Evolutionary conservation across 2,888 invertebrate genomes (phyloP).

Genomic region (Xestoiulus laeticollis): DNA sequence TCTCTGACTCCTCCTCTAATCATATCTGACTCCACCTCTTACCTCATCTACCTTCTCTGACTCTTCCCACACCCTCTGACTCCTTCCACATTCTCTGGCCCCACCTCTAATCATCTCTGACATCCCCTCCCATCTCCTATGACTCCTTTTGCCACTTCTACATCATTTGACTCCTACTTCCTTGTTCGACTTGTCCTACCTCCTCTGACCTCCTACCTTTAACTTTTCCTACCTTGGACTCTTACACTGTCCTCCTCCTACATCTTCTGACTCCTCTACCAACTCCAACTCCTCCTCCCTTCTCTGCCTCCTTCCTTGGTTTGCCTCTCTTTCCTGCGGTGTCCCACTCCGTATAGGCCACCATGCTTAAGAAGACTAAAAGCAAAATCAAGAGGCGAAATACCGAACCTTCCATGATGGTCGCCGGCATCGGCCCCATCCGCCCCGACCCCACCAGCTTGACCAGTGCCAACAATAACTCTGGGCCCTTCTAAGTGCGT

Average conservation of each 20-base stretch:
- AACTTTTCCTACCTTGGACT: too few relatives aligned
- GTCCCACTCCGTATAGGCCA: conserved; percentile 65
- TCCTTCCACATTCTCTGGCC: neutral
- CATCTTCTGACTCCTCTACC: neutral
- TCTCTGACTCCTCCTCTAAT: neutral
- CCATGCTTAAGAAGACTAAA: conserved; percentile 70
- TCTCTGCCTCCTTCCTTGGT: neutral
- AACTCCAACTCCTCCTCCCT: neutral
- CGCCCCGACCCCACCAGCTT: conserved; percentile 57
- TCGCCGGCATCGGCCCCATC: conserved; percentile 58
- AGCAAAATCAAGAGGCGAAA: conserved; percentile 68
- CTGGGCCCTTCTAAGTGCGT: conserved; percentile 55
- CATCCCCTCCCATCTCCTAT: neutral
- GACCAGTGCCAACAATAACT: conserved; percentile 56
- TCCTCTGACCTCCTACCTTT: neutral
- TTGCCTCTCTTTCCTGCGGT: neutral
- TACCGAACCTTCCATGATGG: conserved; percentile 61
- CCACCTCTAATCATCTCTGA: neutral
- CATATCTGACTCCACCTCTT: neutral
- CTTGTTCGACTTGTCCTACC: neutral
- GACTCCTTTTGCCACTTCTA: neutral
- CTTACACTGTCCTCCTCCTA: neutral
- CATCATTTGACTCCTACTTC: neutral
- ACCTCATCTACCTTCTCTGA: neutral
- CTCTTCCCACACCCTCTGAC: neutral